These are phyloP conservation scores for Scopus umbretta DNA, from an alignment of 2,113 vertebrate species.

Conservation along the genomic window DNA sequence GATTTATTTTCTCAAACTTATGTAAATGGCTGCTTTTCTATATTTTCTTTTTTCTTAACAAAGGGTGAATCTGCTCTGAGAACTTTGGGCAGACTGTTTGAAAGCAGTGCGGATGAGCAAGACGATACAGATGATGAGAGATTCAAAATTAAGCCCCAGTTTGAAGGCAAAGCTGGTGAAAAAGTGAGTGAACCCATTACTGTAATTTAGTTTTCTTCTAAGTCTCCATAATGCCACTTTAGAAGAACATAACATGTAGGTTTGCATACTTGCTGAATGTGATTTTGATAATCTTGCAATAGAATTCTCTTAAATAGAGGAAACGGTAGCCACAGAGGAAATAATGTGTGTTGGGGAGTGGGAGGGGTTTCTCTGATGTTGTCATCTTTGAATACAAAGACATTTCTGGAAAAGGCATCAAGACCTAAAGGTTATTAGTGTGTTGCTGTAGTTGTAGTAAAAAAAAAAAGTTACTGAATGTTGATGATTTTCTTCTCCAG, in stretches of 20 bases:
- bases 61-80: conserved; percentile 27
- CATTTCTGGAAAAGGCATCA: not conserved
- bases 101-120: conserved; percentile 80
- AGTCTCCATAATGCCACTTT: fast-evolving
- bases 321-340: not conserved
- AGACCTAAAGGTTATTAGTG: not conserved
- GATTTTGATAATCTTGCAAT: not conserved
- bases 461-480: too few relatives aligned
- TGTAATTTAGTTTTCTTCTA: not conserved
- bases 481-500: not conserved
- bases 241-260: not conserved
- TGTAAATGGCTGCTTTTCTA: not conserved
- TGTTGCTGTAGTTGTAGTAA: not conserved
- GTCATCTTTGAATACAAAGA: not conserved
- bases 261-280: not conserved
- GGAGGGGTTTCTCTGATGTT: not conserved
- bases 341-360: not conserved
- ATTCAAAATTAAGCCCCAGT: conserved; percentile 90
- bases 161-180: conserved; percentile 90
- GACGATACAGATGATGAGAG: conserved; percentile 63
- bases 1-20: not conserved
- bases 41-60: not conserved
- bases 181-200: conserved; percentile 78
- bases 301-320: not conserved
- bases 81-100: conserved; percentile 76